A percentile compares a stretch with the other conserved stretches of the same genome.
These are phyloP conservation scores for Fulica atra DNA, from an alignment of 2,113 vertebrate genomes.

Conservation along the genomic window DNA sequence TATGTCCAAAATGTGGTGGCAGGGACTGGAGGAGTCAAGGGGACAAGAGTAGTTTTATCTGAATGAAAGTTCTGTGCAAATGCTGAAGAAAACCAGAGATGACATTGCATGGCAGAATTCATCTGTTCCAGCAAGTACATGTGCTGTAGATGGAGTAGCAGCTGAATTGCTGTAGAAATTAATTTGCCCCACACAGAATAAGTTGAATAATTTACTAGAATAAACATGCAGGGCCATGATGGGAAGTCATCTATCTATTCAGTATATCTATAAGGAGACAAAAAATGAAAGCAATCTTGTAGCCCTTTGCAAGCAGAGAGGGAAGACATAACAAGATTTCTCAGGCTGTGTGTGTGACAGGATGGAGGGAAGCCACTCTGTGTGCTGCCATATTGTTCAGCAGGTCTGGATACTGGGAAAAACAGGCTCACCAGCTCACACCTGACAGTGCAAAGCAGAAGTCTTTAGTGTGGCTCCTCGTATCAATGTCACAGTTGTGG, in stretches of 20 bases:
- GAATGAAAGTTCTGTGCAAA: constrained; percentile 11
- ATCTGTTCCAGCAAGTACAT: constrained; percentile 58
- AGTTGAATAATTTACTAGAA: constrained; percentile 61
- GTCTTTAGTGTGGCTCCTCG: neutral
- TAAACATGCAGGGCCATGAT: constrained; percentile 48
- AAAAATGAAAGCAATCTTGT: constrained; percentile 2
- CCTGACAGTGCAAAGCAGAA: neutral
- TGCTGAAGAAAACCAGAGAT: constrained; percentile 48
- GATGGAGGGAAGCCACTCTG: neutral
- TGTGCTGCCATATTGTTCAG: neutral
- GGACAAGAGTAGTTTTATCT: constrained; percentile 6
- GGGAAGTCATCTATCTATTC: constrained; percentile 37
- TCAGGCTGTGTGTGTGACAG: neutral
- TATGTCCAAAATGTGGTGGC: neutral
- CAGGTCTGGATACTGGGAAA: neutral
- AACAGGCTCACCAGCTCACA: fast-evolving
- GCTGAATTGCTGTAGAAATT: constrained; percentile 65
- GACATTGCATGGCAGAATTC: constrained; percentile 53
- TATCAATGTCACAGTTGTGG: neutral
- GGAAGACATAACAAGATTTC: neutral
- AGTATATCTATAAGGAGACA: neutral
- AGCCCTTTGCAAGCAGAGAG: neutral
- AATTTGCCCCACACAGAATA: constrained; percentile 53
- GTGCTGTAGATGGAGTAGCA: constrained; percentile 54
- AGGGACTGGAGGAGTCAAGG: neutral